These are phyloP conservation scores for Ptilonorhynchus violaceus DNA, from an alignment of 2,113 vertebrate genomes.

Conservation along the genomic window DNA sequence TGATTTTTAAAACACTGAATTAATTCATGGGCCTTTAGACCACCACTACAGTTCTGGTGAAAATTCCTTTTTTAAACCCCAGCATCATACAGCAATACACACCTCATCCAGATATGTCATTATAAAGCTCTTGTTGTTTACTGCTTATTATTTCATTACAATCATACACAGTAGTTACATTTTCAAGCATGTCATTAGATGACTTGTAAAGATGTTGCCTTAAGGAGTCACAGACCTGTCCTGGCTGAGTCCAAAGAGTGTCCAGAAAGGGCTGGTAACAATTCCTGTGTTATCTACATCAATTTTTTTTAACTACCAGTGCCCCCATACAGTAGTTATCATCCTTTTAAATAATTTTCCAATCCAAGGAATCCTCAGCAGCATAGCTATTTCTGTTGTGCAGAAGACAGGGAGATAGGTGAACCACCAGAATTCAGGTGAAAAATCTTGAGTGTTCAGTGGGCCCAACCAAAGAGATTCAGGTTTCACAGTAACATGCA, in stretches of 20 bases:
- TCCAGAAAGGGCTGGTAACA: not conserved
- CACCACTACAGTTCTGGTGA: not conserved
- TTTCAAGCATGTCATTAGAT: not conserved
- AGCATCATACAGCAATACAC: not conserved
- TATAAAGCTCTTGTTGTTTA: not conserved
- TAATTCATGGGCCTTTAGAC: not conserved
- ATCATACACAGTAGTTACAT: not conserved
- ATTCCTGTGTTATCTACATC: not conserved
- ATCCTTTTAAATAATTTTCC: not conserved
- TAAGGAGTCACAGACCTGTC: not conserved
- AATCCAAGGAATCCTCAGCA: not conserved
- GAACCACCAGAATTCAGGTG: not conserved
- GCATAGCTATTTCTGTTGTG: not conserved
- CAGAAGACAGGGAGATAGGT: not conserved
- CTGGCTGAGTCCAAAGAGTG: not conserved
- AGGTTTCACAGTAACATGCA: not conserved
- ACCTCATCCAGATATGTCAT: not conserved
- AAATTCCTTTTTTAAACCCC: not conserved
- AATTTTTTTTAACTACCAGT: not conserved
- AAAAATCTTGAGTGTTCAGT: not conserved
- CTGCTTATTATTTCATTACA: not conserved
- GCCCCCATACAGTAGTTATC: not conserved
- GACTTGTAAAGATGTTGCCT: not conserved
- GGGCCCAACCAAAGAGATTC: not conserved
- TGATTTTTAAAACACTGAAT: not conserved